A percentile compares a stretch with the other conserved stretches of the same genome.
These are phyloP conservation scores for Lutjanus erythropterus DNA, from an alignment of 2,113 vertebrate genomes.

Conservation along the genomic window DNA sequence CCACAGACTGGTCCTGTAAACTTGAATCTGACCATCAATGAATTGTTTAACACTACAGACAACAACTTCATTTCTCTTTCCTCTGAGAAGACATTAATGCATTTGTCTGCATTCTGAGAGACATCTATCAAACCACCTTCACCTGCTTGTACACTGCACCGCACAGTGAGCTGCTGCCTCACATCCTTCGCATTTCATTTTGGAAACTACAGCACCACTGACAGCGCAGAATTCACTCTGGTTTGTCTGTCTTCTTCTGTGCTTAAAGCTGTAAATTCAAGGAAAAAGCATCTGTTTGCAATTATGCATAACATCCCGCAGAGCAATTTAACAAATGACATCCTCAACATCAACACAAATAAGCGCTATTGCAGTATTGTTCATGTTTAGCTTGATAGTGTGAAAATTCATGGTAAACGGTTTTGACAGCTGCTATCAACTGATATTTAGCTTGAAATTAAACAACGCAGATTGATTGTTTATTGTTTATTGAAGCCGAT, in stretches of 20 bases:
- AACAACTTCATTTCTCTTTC: background rate
- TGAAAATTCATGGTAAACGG: background rate
- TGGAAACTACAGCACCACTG: background rate
- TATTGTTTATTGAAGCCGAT: background rate
- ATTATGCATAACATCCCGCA: conserved; percentile 31
- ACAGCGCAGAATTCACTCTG: background rate
- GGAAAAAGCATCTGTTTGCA: conserved; percentile 39
- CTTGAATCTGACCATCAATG: background rate
- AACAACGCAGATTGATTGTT: conserved; percentile 13
- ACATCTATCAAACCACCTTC: background rate
- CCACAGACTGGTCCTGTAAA: too few relatives aligned
- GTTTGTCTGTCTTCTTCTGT: background rate
- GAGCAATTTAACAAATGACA: conserved; percentile 36
- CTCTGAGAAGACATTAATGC: background rate
- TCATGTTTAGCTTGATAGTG: background rate
- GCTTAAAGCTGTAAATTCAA: conserved; percentile 8
- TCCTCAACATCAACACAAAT: conserved; percentile 22
- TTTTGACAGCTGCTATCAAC: background rate
- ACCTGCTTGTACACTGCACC: background rate
- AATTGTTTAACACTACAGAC: background rate
- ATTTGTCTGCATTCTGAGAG: background rate
- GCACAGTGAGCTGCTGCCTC: background rate
- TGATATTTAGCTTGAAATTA: conserved; percentile 17
- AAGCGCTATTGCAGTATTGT: background rate
- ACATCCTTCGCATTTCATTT: too few relatives aligned